Conservation (phyloP, 2,888 invertebrate genomes). For the Papilio gigon region DNA sequence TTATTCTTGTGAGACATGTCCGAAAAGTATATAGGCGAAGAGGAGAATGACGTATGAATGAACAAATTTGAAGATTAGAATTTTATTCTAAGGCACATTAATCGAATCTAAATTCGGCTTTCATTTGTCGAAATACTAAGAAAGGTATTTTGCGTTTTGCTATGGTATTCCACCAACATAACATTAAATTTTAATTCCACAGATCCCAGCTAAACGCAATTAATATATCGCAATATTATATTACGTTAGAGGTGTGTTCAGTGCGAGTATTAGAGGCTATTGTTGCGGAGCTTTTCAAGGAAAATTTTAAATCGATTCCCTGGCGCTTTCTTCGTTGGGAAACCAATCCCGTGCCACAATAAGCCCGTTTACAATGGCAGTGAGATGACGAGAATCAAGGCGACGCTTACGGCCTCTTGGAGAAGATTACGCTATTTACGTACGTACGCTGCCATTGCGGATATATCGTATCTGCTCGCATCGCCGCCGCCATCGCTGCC, state of each 20-base stretch:
- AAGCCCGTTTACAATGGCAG: constrained; percentile 70
- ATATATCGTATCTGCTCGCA: constrained; percentile 41
- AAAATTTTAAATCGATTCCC: constrained; percentile 80
- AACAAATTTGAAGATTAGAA: too few species aligned
- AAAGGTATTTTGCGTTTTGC: too few species aligned
- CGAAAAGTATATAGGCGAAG: background rate
- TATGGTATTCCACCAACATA: too few species aligned
- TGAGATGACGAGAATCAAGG: constrained; percentile 68
- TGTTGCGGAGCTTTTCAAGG: constrained; percentile 71
- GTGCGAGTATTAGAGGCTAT: constrained; percentile 70
- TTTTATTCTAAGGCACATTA: too few species aligned
- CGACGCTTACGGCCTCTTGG: constrained; percentile 62
- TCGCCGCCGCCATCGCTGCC: constrained; percentile 17
- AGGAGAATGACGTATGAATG: too few species aligned
- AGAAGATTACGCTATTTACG: constrained; percentile 73
- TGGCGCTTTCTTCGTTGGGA: constrained; percentile 69
- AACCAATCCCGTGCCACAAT: constrained; percentile 79
- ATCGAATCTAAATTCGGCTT: too few species aligned
- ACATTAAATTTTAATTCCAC: background rate
- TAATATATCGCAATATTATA: constrained; percentile 38
- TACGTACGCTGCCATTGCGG: constrained; percentile 45
- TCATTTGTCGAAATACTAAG: too few species aligned
- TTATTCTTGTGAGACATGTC: background rate
- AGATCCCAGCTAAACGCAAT: constrained; percentile 22
- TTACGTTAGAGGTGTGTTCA: constrained; percentile 59